Conservation (phyloP, 2,888 invertebrate genomes). For the Aporophyla nigra region DNA sequence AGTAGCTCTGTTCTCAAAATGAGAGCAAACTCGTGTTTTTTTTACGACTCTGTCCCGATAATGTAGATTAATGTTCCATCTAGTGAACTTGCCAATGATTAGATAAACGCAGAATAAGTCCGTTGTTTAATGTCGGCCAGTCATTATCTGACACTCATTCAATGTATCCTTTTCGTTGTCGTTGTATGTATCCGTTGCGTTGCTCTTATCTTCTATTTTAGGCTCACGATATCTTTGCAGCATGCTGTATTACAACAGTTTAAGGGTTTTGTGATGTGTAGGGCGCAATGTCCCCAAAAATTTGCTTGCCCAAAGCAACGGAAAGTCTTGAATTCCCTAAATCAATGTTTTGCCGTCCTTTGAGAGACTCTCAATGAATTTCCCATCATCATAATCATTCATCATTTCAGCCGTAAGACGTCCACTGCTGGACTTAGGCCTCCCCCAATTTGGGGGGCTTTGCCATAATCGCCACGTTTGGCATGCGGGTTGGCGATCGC, state of each 20-base stretch:
- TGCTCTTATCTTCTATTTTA: conserved; percentile 52
- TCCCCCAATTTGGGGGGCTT: no score
- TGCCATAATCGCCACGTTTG: no score
- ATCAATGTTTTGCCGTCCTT: neutral
- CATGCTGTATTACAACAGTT: conserved; percentile 4
- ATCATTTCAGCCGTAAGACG: no score
- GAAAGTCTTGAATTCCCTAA: neutral
- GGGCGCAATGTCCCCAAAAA: neutral
- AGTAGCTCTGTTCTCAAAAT: conserved; percentile 44
- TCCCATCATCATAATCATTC: no score
- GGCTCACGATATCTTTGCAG: conserved; percentile 19
- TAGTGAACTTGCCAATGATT: conserved; percentile 64
- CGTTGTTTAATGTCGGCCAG: conserved; percentile 60
- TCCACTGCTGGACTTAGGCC: no score
- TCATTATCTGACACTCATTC: conserved; percentile 57
- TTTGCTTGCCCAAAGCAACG: neutral
- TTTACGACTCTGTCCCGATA: conserved; percentile 40
- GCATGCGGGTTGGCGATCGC: no score
- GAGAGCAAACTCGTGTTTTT: conserved; percentile 46
- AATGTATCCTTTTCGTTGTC: conserved; percentile 44
- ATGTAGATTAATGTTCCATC: conserved; percentile 54
- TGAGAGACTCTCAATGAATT: neutral
- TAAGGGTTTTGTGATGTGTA: conserved; percentile 1
- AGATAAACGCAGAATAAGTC: conserved; percentile 62
- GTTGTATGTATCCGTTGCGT: conserved; percentile 30